Percentiles rank a stretch among this genome's conserved stretches.
Conservation (phyloP, 1,140 invertebrate species). For the Trichonephila clavata region DNA sequence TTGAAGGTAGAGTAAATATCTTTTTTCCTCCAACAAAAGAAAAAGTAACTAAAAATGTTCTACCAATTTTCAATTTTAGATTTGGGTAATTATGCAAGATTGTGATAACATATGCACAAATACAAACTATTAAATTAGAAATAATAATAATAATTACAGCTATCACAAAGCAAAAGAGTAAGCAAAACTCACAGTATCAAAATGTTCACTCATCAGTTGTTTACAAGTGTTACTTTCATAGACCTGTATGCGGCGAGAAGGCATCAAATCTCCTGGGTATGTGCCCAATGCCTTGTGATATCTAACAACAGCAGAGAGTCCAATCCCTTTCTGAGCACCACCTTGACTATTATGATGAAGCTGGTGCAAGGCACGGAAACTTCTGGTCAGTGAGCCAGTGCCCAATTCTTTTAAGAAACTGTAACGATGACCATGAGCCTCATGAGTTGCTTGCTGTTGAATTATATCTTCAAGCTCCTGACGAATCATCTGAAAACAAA, state of each 20-base stretch:
- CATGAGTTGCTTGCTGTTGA: slow-evolving; percentile 78
- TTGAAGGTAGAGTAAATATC: neutral
- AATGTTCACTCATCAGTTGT: slow-evolving; percentile 90
- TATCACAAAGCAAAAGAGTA: neutral
- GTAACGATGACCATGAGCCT: slow-evolving; percentile 67
- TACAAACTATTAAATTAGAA: no score
- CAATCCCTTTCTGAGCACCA: slow-evolving; percentile 71
- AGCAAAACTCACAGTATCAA: slow-evolving; percentile 87
- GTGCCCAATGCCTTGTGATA: slow-evolving; percentile 78
- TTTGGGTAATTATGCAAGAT: no score
- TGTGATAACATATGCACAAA: no score
- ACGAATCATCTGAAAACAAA: slow-evolving; percentile 85
- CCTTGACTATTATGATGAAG: slow-evolving; percentile 54
- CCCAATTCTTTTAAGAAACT: slow-evolving; percentile 75
- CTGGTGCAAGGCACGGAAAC: slow-evolving; percentile 75
- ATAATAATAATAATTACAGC: no score
- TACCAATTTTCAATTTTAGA: no score
- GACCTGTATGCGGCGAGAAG: slow-evolving; percentile 75
- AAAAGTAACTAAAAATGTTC: no score
- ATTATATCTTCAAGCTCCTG: slow-evolving; percentile 83
- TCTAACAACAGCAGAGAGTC: slow-evolving; percentile 77
- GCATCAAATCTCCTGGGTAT: slow-evolving; percentile 72
- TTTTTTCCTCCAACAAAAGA: no score
- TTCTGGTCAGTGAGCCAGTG: slow-evolving; percentile 68
- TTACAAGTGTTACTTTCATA: slow-evolving; percentile 94